Evolutionary conservation across 2,113 vertebrate genomes (phyloP), one percentile per base, ranked within the genome.

Genomic region (Pungitius pungitius): DNA sequence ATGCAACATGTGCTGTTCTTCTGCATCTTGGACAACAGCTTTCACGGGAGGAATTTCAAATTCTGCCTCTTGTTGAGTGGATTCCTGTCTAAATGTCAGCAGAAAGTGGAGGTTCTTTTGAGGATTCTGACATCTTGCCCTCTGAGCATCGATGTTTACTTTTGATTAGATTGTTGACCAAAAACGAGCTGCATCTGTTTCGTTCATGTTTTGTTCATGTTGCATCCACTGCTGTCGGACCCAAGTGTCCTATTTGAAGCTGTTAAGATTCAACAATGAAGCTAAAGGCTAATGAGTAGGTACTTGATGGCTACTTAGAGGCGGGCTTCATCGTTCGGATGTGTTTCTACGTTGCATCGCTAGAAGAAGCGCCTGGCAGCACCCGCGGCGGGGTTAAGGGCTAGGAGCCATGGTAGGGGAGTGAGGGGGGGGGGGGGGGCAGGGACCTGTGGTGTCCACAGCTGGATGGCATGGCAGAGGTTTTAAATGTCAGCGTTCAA

Each of bases 401-500:
- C 70, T 40, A 47, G 82, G 22, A 43, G 62, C 81, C 78, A n/a
- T 65, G 68, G 71, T 69, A 54, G 83, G 64, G 59, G 63, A 64
- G 43, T 64, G 66, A 60, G 81, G 71, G 35, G 74, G 40, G 52
- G 2, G 24, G 24, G 62, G 2, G 2, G 30, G 30, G 30, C 30
- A 5, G 30, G 30, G 67, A 49, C 77, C 81, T 75, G 65, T 18
- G 45, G 80, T 78, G 84, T 85, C 87, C 90, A 90, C 92, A 94
- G 91, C 92, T 94, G 93, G 92, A 88, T 86, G 79, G 59, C 71
- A 78, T 87, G 85, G 89, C 90, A 87, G 82, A 87, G 85, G 90
- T 89, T 93, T 92, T 89, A 94, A 94, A 94, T 94, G 92, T 93
- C 93, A 94, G 81, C 69, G 71, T 86, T 87, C 87, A 88, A 85